Base-by-base conservation (phyloP, 92 coral and sea anemone genomes). In the Muricea muricata region DNA sequence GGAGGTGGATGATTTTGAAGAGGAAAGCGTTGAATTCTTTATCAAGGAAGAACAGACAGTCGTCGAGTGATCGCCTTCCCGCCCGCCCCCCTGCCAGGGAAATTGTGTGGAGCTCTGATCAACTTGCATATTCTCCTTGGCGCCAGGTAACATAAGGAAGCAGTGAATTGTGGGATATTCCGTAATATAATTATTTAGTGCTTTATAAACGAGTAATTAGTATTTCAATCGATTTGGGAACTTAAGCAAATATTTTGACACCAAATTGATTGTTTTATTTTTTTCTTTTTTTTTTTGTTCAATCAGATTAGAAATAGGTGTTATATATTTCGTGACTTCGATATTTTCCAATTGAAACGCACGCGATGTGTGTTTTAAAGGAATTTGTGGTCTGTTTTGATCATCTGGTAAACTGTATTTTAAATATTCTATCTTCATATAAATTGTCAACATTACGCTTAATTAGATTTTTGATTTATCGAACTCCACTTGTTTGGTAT, bases 11-110 rank as follows among this genome's bases (percentile, higher is more conserved):
- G 99, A 97, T 84, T 91, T 97, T 87, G 99, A 97, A 82, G 99
- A 92, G 48, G 99, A 97, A 72, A 87, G 93, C 45, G 97, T 97
- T 63, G 99, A 97, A 80, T 97, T 97, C 99, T 97, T 97, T 97
- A 89, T 93, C 81, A 93, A 97, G 86, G 99, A 97, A 88, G 99
- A 97, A 90, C 78, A 89, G 57, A 90, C 76, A 57, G 89, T 86
- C 40, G 97, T 97, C 63, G 98, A 97, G 91, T 97, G 90, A 87
- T 97, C 77, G 30, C 60, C 40, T 56, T 23, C 63, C 55, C 8
- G 13, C 26, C 21, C 37, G n/a, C 28, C 13, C 65, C 34, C 55
- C 40, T 10, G 34, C 20, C 14, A 29, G 72, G 39, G 21, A 65
- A 65, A 26, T 50, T 4, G 26, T 30, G 45, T n/a, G 83, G 39